phyloP scores from a whole-genome alignment of 2,113 vertebrate genomes.

The Phasianus colchicus region DNA sequence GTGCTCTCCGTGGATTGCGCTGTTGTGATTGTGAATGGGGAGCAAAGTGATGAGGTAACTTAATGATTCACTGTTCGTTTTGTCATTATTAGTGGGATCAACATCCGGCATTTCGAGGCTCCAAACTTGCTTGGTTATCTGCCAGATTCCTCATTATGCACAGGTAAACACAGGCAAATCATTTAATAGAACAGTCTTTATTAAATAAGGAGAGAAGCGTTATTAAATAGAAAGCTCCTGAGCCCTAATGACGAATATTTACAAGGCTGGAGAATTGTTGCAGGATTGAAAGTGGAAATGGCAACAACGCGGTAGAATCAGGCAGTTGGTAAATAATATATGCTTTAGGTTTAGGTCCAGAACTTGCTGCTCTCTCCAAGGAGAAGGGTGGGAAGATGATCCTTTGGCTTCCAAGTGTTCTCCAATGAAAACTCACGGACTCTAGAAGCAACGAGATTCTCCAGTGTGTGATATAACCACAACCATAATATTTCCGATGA shows the following conservation, averaged over 20 bases:
- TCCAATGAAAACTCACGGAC: neutral
- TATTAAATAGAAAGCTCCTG: neutral
- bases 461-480: neutral
- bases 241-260: neutral
- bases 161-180: neutral
- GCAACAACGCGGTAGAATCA: neutral
- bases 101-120: neutral
- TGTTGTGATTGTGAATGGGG: neutral
- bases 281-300: neutral
- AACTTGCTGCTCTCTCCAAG: neutral
- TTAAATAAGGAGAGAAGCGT: neutral
- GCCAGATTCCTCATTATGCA: neutral
- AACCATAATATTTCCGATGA: neutral
- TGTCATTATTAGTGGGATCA: neutral
- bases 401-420: neutral
- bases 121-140: constrained; percentile 2
- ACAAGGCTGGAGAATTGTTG: neutral
- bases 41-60: neutral
- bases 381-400: neutral
- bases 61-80: neutral
- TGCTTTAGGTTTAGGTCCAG: neutral
- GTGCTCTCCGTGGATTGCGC: neutral
- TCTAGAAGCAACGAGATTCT: neutral
- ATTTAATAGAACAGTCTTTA: neutral
- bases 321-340: neutral